Conservation (phyloP, 2,113 vertebrate species). For the Podiceps cristatus region DNA sequence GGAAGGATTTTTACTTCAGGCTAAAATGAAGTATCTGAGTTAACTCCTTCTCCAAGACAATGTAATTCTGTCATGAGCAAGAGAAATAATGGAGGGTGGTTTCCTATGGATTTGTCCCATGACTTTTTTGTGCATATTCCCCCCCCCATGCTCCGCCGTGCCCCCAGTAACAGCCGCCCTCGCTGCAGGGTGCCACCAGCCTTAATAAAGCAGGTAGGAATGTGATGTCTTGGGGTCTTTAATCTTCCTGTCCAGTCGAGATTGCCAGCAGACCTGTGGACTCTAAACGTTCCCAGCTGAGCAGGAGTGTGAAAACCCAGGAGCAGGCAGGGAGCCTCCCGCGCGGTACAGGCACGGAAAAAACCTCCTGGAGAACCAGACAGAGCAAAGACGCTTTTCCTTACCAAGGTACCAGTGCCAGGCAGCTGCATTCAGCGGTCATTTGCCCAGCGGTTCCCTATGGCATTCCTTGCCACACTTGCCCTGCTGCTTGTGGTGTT, state of each 20-base stretch:
- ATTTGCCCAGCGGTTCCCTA: neutral
- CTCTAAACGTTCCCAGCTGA: neutral
- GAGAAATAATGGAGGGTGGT: neutral
- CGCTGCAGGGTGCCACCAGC: neutral
- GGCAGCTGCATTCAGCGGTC: neutral
- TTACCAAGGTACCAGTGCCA: accelerated
- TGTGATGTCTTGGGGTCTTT: neutral
- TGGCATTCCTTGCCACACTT: neutral
- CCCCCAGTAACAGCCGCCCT: neutral
- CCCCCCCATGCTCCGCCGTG: neutral
- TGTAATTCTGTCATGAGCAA: neutral
- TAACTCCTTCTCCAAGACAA: neutral
- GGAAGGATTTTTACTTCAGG: neutral
- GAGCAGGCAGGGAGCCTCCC: neutral
- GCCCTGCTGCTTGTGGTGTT: neutral
- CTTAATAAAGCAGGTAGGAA: neutral
- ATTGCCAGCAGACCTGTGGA: neutral
- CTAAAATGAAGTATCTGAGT: neutral
- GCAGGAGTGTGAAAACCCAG: neutral
- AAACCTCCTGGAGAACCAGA: neutral
- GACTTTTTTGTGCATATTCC: neutral
- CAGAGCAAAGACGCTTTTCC: neutral
- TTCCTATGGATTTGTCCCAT: neutral
- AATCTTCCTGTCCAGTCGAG: neutral
- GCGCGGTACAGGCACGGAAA: neutral